A percentile compares a stretch with the other conserved stretches of the same genome.
Conservation (phyloP, 2,797 vertebrate species). For the Gymnoscopelus microlampas region DNA sequence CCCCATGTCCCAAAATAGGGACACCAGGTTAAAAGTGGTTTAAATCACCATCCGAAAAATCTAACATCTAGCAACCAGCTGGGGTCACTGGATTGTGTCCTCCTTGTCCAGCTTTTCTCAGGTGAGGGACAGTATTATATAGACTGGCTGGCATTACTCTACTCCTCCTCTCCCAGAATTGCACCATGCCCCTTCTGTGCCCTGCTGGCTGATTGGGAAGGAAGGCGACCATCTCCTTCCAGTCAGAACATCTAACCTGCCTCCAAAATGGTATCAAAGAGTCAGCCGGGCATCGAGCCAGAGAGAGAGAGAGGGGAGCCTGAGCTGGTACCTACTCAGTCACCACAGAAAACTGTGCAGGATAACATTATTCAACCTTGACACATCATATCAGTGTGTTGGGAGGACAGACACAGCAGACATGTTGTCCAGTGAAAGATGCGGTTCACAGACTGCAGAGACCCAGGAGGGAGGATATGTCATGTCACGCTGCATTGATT, state of each 20-base stretch:
- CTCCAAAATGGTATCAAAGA: slow-evolving; percentile 67
- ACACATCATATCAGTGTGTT: slow-evolving; percentile 47
- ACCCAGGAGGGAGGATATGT: slow-evolving; percentile 22
- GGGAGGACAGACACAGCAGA: slow-evolving; percentile 43
- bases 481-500: slow-evolving; percentile 30
- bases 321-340: slow-evolving; percentile 28
- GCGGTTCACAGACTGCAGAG: slow-evolving; percentile 40
- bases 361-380: slow-evolving; percentile 66
- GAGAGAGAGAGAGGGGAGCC: slow-evolving; percentile 11
- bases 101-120: slow-evolving; percentile 23
- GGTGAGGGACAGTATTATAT: slow-evolving; percentile 44
- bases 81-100: slow-evolving; percentile 23
- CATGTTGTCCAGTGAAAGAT: slow-evolving; percentile 45
- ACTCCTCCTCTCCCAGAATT: slow-evolving; percentile 57
- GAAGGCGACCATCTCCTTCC: slow-evolving; percentile 57
- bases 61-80: background rate
- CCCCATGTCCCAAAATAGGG: too few species aligned
- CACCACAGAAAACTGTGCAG: slow-evolving; percentile 40
- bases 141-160: slow-evolving; percentile 39
- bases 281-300: slow-evolving; percentile 52
- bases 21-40: slow-evolving; percentile 12
- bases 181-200: slow-evolving; percentile 37
- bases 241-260: slow-evolving; percentile 55
- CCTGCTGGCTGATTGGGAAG: slow-evolving; percentile 48
- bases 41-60: slow-evolving; percentile 17